Evolutionary conservation across 1,140 invertebrate genomes (phyloP), one percentile per base, ranked within the genome.

Genomic region (Platyura marginata): DNA sequence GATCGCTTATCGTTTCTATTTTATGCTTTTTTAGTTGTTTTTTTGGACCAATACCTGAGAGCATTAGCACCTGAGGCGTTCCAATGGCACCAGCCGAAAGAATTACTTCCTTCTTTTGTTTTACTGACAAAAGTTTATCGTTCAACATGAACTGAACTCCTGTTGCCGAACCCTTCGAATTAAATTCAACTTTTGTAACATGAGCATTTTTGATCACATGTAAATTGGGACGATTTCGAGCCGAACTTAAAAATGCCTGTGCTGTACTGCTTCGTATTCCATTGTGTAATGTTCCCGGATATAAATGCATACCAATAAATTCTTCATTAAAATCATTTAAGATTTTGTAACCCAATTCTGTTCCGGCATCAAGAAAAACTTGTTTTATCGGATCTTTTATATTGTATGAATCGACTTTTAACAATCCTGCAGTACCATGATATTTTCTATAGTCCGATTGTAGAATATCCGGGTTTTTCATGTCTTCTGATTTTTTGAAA

Each of bases 231-330:
- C 75, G 65, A 40, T 73, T 68, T 8, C 47, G 16, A 11, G 79
- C 79, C 1, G 90, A 87, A 25, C 81, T 66, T 0, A 95, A 67
- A 61, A 88, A 95, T 1, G 84, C 90, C 38, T 79, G 71, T 1
- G 80, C 72, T 68, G 79, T 72, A 48, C 79, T 84, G 40, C 79
- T 79, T 46, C 82, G 59, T 40, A 68, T 55, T 0, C 81, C 81
- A 21, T 74, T 66, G 9, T 72, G 60, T 46, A 82, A 66, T 10
- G 77, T 85, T 1, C 78, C 77, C 60, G 78, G 82, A 15, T 65
- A 74, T 6, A 68, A 62, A 0, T 71, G 72, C 49, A 81, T 78
- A 2, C 78, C 79, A 18, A 71, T 59, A 21, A 68, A 52, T 20
- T 65, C 57, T 48, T 72, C 70, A 20, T 72, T 74, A 51, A 75